These are phyloP conservation scores for Xestobium rufovillosum DNA, from an alignment of 2,888 invertebrate species.

Conservation along the genomic window DNA sequence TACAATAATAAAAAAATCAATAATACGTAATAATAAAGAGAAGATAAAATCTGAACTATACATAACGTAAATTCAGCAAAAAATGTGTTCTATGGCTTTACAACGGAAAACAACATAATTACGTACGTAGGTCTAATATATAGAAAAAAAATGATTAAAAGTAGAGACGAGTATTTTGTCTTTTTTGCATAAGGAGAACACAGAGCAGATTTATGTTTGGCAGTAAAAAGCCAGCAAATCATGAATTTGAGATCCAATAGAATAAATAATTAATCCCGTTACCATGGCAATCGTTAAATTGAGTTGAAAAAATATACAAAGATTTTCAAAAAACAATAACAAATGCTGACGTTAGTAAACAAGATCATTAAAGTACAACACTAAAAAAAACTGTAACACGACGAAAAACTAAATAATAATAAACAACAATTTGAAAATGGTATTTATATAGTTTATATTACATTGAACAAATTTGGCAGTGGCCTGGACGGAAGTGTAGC, in stretches of 20 bases:
- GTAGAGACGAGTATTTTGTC: too few species aligned
- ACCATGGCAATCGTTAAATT: conserved; percentile 37
- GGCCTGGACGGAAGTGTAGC: conserved; percentile 16
- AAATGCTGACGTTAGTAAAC: conserved; percentile 26
- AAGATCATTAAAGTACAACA: conserved; percentile 22
- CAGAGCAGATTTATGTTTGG: conserved; percentile 26
- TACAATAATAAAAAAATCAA: conserved; percentile 39
- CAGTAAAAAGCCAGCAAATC: conserved; percentile 29
- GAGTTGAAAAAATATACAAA: conserved; percentile 30
- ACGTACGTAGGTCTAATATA: too few species aligned
- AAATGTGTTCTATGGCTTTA: conserved; percentile 36
- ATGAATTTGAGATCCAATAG: conserved; percentile 37
- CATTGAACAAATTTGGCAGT: conserved; percentile 27
- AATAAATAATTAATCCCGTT: conserved; percentile 36
- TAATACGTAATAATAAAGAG: conserved; percentile 40
- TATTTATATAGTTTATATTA: conserved; percentile 33
- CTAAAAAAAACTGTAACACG: conserved; percentile 20
- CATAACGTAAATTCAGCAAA: conserved; percentile 39
- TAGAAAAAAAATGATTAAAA: too few species aligned
- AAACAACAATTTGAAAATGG: conserved; percentile 37
- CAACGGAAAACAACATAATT: conserved; percentile 24
- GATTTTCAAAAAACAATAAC: conserved; percentile 27
- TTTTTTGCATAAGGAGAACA: too few species aligned
- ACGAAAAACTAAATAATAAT: conserved; percentile 37
- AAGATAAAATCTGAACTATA: conserved; percentile 44